phyloP scores from a whole-genome alignment of 2,888 invertebrate genomes.

The Nysson spinosus region DNA sequence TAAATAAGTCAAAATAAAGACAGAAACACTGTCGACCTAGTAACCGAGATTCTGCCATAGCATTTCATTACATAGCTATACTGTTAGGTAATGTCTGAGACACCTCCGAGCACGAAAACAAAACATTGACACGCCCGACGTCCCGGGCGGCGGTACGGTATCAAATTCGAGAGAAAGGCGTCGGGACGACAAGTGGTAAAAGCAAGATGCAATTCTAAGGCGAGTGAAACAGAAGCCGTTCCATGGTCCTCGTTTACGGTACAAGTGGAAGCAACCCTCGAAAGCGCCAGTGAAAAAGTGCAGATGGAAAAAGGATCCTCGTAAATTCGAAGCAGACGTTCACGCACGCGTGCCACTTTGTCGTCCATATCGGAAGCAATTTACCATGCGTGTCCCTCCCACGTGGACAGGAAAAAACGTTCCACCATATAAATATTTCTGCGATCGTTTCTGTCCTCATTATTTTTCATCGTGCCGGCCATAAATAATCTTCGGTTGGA shows the following conservation, averaged over 20 bases:
- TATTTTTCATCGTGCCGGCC: constrained; percentile 3
- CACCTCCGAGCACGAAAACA: constrained; percentile 50
- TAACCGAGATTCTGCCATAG: no score
- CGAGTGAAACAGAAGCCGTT: constrained; percentile 32
- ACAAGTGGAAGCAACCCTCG: constrained; percentile 33
- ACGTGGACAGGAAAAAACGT: constrained; percentile 7
- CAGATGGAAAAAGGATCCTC: constrained; percentile 52
- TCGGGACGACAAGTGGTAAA: constrained; percentile 39
- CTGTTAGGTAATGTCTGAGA: no score
- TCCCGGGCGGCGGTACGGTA: constrained; percentile 1
- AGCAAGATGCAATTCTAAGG: constrained; percentile 3
- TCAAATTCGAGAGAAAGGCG: constrained; percentile 12
- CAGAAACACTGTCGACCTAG: no score
- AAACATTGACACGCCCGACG: constrained; percentile 21
- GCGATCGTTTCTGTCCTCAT: constrained; percentile 26
- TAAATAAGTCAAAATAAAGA: no score
- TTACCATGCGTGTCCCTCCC: constrained; percentile 49
- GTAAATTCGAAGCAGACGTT: constrained; percentile 60
- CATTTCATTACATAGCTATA: no score
- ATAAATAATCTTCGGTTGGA: constrained; percentile 10
- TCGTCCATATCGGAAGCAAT: constrained; percentile 60
- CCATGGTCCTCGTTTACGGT: constrained; percentile 36
- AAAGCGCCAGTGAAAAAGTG: constrained; percentile 29
- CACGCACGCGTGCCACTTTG: constrained; percentile 56
- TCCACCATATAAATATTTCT: constrained; percentile 17